These are phyloP conservation scores for Poecilus cupreus DNA, from an alignment of 2,888 invertebrate species.

Conservation along the genomic window DNA sequence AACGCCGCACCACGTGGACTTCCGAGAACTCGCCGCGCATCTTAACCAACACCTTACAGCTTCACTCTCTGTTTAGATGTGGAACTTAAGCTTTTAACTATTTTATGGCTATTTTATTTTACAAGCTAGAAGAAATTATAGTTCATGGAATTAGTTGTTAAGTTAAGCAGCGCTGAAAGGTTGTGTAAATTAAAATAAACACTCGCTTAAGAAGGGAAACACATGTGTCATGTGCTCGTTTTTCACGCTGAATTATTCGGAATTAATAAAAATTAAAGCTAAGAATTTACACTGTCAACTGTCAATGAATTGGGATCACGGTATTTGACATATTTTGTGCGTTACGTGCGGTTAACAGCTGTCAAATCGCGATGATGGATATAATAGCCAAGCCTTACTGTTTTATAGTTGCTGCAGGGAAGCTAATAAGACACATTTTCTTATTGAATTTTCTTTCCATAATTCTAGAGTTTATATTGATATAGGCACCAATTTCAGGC, in stretches of 20 bases:
- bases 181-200: not conserved
- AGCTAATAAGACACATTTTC: too few species aligned
- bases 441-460: too few species aligned
- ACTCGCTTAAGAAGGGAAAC: not conserved
- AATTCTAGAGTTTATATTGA: too few species aligned
- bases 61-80: constrained; percentile 28
- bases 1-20: constrained; percentile 70
- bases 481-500: too few species aligned
- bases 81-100: constrained; percentile 40
- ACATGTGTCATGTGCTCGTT: not conserved
- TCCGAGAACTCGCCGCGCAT: constrained; percentile 66
- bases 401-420: too few species aligned
- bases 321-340: too few species aligned
- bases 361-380: too few species aligned
- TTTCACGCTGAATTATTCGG: not conserved
- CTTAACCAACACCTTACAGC: not conserved
- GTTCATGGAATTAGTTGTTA: constrained; percentile 39
- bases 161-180: constrained; percentile 26
- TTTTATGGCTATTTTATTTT: constrained; percentile 47
- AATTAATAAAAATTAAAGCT: not conserved
- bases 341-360: too few species aligned
- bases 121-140: constrained; percentile 11
- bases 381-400: too few species aligned
- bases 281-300: too few species aligned
- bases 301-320: too few species aligned